Evolutionary conservation across 2,113 vertebrate genomes (phyloP), one percentile per base, ranked within the genome.

Genomic region (Hippopotamus amphibius): DNA sequence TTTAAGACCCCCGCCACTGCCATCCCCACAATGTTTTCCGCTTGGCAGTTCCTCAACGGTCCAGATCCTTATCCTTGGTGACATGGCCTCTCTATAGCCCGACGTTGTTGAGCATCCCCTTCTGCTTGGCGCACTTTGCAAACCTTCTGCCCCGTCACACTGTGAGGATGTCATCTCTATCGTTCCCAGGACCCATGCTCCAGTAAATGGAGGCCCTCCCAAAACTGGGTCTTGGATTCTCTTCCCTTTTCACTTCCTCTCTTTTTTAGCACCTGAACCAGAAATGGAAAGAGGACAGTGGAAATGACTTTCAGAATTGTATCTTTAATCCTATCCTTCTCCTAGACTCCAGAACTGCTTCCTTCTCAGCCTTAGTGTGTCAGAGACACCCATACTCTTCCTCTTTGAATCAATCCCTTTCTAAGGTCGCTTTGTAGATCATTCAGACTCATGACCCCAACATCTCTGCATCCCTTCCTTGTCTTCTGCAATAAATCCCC

Each of bases 71-170:
- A 21, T 43, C n/a, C 85, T 65, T 74, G 1, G n/a, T 43, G 6
- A 89, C 6, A 1, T 41, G 72, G 66, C 6, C 33, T 82, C 37
- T 41, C 33, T 48, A 15, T 19, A 37, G 22, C 61, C 10, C 82
- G 37, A 57, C 0, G 4, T 41, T 86, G 68, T 12, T 63, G 5
- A 66, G 21, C 63, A 37, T 59, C 30, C 16, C 28, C 48, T 43
- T 91, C 53, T n/a, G 22, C 83, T 66, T 66, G 77, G 82, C 63
- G 50, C 26, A 88, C 48, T 46, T 83, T 57, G 69, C 63, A 89
- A 69, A 59, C 7, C 69, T 77, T 57, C 53, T 46, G 41, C 7
- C 26, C 24, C 5, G 4, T 5, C n/a, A 41, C 15, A 15, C 28
- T 26, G 16, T 28, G 55, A 43, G 21, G 33, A 63, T 2, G 6